These are phyloP conservation scores for Rhinophrynus dorsalis DNA, from an alignment of 2,797 vertebrate genomes.

Conservation along the genomic window DNA sequence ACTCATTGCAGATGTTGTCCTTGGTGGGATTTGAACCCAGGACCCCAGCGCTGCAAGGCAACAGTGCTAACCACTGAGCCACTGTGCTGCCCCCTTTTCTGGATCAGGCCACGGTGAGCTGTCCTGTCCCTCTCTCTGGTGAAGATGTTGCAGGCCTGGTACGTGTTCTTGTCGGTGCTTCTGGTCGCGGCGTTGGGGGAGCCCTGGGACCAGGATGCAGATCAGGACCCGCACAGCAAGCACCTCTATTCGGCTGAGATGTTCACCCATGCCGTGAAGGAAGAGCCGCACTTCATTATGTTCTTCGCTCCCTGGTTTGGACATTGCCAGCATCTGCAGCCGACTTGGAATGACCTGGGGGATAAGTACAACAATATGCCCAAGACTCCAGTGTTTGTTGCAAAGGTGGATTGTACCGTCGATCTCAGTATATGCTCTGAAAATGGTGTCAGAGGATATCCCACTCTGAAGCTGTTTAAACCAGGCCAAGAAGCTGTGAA, in stretches of 20 bases:
- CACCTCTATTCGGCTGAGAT: constrained; percentile 91
- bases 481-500: constrained; percentile 88
- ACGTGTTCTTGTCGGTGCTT: constrained; percentile 48
- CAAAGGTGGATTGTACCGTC: constrained; percentile 92
- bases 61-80: too few species aligned
- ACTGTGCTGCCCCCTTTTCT: not conserved
- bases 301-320: constrained; percentile 97
- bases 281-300: constrained; percentile 95
- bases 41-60: too few species aligned
- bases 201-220: constrained; percentile 49
- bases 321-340: constrained; percentile 91
- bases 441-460: constrained; percentile 84
- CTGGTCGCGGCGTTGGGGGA: constrained; percentile 55
- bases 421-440: constrained; percentile 86
- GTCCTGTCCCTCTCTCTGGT: not conserved
- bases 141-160: not conserved
- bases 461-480: constrained; percentile 89
- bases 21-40: too few species aligned
- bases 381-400: constrained; percentile 81
- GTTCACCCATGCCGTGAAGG: constrained; percentile 83
- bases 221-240: constrained; percentile 79
- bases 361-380: constrained; percentile 96
- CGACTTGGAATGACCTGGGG: constrained; percentile 90
- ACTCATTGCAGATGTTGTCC: too few species aligned
- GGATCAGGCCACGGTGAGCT: constrained; percentile 5